phyloP scores from a whole-genome alignment of 2,888 invertebrate species.

The Pinctada fucata region DNA sequence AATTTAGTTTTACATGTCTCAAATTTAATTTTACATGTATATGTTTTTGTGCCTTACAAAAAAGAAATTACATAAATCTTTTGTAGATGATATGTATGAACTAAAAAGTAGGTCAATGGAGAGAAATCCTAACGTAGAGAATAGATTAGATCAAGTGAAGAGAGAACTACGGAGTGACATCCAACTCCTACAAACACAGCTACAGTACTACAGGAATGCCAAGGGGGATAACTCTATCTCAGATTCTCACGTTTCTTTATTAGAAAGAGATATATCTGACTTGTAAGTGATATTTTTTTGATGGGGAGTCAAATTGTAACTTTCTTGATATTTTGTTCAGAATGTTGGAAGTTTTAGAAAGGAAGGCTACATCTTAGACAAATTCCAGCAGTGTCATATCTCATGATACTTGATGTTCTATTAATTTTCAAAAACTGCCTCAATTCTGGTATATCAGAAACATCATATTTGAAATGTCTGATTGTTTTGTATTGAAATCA shows the following conservation, averaged over 20 bases:
- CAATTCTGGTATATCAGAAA: too few species aligned
- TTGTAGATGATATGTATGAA: slow-evolving; percentile 56
- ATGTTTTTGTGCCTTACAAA: too few species aligned
- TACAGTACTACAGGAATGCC: slow-evolving; percentile 47
- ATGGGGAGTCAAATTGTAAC: too few species aligned
- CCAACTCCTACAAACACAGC: slow-evolving; percentile 52
- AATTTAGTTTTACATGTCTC: not conserved
- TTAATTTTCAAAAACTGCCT: too few species aligned
- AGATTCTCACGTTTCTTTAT: slow-evolving; percentile 49
- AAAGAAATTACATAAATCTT: not conserved
- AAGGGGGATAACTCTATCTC: slow-evolving; percentile 53
- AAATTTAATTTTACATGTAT: not conserved
- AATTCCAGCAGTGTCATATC: too few species aligned
- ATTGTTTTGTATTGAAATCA: too few species aligned
- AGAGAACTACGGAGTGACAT: slow-evolving; percentile 57
- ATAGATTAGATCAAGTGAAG: slow-evolving; percentile 50
- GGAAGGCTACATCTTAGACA: too few species aligned
- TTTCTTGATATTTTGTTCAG: too few species aligned
- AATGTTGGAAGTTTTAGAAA: too few species aligned
- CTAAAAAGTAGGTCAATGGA: slow-evolving; percentile 44
- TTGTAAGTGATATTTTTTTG: slow-evolving; percentile 44
- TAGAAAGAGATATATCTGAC: slow-evolving; percentile 54
- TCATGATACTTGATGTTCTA: too few species aligned
- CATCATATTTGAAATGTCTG: too few species aligned
- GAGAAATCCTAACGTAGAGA: slow-evolving; percentile 48